Percentiles rank a stretch among this genome's conserved stretches.
These are phyloP conservation scores for Rynchops niger DNA, from an alignment of 2,113 vertebrate species.

Conservation along the genomic window DNA sequence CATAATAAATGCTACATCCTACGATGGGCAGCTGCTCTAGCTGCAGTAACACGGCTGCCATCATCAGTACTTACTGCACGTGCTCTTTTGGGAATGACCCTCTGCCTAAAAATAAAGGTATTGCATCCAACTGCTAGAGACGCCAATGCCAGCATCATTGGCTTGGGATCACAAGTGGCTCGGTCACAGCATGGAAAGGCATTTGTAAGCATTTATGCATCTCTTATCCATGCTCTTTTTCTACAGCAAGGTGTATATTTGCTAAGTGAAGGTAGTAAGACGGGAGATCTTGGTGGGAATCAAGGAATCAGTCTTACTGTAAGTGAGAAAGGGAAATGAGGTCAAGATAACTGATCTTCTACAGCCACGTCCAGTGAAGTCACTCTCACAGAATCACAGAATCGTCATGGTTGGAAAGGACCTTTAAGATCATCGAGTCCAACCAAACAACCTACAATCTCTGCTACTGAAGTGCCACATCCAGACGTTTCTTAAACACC, in stretches of 20 bases:
- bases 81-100: not conserved
- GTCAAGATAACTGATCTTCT: not conserved
- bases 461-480: no score
- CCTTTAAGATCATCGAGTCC: no score
- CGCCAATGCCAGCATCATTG: not conserved
- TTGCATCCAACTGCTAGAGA: accelerated
- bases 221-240: not conserved
- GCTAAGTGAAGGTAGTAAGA: not conserved
- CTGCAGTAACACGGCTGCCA: not conserved
- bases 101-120: not conserved
- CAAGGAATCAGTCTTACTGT: not conserved
- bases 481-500: no score
- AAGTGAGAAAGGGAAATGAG: not conserved
- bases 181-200: not conserved
- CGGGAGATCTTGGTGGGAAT: not conserved
- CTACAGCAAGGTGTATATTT: not conserved
- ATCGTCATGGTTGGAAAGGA: no score
- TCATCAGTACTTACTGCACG: not conserved
- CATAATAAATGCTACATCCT: not conserved
- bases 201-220: not conserved
- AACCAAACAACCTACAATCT: no score
- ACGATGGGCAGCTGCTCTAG: not conserved
- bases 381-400: no score
- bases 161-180: not conserved
- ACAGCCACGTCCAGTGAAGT: not conserved